phyloP scores from a whole-genome alignment of 2,888 invertebrate genomes.

The Leptinotarsa peninsularis region DNA sequence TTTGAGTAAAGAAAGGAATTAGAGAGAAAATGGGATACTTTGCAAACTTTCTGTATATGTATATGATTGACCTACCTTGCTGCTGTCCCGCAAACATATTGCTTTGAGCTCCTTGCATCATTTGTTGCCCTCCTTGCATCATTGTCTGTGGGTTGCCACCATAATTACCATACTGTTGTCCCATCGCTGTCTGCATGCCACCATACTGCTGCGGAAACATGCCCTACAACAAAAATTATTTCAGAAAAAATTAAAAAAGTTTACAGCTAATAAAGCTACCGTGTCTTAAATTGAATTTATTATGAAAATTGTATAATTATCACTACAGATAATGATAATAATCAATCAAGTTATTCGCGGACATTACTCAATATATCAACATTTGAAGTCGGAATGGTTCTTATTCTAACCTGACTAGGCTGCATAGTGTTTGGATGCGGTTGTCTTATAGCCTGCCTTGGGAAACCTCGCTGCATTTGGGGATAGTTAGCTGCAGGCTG shows the following conservation, averaged over 20 bases:
- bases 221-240: conserved; percentile 47
- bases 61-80: conserved; percentile 55
- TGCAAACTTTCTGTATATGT: background rate
- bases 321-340: too few species aligned
- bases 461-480: conserved; percentile 67
- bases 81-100: conserved; percentile 66
- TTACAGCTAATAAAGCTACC: background rate
- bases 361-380: background rate
- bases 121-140: conserved; percentile 62
- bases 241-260: background rate
- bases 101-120: conserved; percentile 50
- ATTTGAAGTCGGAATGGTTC: background rate
- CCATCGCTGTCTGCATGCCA: conserved; percentile 74
- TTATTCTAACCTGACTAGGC: conserved; percentile 61
- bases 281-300: too few species aligned
- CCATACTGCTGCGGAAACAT: conserved; percentile 75
- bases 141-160: conserved; percentile 61
- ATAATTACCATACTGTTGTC: conserved; percentile 70
- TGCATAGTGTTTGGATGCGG: conserved; percentile 64
- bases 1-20: too few species aligned
- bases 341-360: background rate
- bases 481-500: conserved; percentile 64
- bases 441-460: conserved; percentile 67
- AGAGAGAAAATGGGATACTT: too few species aligned
- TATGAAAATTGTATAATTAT: too few species aligned